phyloP scores from a whole-genome alignment of 2,888 invertebrate genomes.

The Acrocera orbiculus region DNA sequence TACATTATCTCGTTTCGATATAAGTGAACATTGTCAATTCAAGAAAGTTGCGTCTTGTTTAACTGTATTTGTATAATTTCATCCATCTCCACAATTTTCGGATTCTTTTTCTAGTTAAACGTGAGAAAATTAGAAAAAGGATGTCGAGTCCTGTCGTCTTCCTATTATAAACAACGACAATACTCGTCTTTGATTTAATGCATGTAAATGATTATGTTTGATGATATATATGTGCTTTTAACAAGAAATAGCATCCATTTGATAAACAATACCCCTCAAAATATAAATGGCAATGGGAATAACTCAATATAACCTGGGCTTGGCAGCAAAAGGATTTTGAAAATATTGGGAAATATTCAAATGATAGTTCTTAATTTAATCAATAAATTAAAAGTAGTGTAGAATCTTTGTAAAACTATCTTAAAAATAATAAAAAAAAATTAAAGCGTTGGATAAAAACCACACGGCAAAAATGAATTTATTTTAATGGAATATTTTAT shows the following conservation, averaged over 20 bases:
- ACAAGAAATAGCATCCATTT: background rate
- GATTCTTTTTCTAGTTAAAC: background rate
- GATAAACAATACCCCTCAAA: background rate
- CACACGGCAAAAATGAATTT: too few relatives aligned
- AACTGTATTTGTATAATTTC: slow-evolving; percentile 1
- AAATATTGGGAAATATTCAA: too few relatives aligned
- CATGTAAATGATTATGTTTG: slow-evolving; percentile 1
- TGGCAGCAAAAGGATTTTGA: slow-evolving; percentile 1
- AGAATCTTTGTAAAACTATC: too few relatives aligned
- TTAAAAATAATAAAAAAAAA: too few relatives aligned
- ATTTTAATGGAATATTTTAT: too few relatives aligned
- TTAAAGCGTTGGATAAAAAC: too few relatives aligned
- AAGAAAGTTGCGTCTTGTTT: background rate
- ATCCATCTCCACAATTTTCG: background rate
- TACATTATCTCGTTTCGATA: too few relatives aligned
- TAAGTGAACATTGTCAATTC: too few relatives aligned
- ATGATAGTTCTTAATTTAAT: too few relatives aligned
- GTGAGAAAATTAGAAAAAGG: background rate
- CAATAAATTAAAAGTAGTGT: too few relatives aligned
- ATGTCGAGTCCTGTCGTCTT: background rate
- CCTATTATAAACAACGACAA: background rate
- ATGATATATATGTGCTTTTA: background rate
- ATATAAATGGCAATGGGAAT: slow-evolving; percentile 1
- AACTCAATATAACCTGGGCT: background rate
- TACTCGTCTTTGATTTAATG: slow-evolving; percentile 1